Evolutionary conservation across 2,888 invertebrate genomes (phyloP), one percentile per base, ranked within the genome.

Genomic region (Euplexia lucipara): DNA sequence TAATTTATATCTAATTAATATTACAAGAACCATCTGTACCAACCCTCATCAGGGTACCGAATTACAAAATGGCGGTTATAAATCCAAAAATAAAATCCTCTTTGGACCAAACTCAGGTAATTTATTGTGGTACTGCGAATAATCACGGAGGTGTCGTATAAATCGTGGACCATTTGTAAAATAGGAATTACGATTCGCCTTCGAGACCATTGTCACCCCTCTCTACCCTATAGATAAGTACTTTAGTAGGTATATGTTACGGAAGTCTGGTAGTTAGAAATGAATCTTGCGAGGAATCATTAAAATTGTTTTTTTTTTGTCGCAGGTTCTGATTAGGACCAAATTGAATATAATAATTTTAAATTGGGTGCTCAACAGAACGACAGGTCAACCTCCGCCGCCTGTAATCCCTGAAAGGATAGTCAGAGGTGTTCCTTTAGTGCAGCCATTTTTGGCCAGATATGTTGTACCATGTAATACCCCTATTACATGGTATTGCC

Each of bases 111-210:
- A 87, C 88, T 87, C 90, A 89, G 90, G 93, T 93, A 94, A 95
- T 95, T 95, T 95, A 95, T 94, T 88, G 91, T 88, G 86, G 87
- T 88, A 88, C 85, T 86, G 87, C 87, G 94, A 92, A 95, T 95
- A 95, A 95, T 95, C 95, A 95, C 90, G 79, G 81, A 91, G 92
- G 93, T 93, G 94, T 90, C 94, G 92, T 90, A 95, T 95, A 95
- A 95, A 95, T 95, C 90, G 91, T 92, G 90, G 86, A 86, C 92
- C 95, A 93, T 95, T 95, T 95, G 94, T 94, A 92, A 94, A 95
- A 95, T 94, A 92, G 92, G 94, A 91, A 94, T 94, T 93, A 93
- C 93, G 90, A 84, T 83, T 89, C 87, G 83, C 88, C 86, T 82
- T 86, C 83, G 83, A 79, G 83, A 86, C 79, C 83, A 88, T 89